Conservation (phyloP, 2,113 vertebrate genomes). For the Macrotus californicus region DNA sequence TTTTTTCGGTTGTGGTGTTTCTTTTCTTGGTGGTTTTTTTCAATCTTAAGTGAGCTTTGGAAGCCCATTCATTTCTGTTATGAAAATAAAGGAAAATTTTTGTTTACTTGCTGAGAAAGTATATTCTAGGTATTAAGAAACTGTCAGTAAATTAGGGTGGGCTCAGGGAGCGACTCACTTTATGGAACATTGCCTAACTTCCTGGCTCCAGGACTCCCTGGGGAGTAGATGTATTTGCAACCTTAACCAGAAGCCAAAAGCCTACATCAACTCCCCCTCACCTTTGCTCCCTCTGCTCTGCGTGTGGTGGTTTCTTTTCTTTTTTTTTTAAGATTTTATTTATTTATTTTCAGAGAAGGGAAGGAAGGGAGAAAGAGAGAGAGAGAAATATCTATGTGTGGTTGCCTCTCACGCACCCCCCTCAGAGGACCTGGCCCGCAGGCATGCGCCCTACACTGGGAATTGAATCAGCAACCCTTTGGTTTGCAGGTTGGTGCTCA, state of each 20-base stretch:
- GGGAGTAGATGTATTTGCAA: not conserved
- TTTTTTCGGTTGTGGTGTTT: not conserved
- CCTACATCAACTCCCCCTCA: not conserved
- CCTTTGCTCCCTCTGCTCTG: not conserved
- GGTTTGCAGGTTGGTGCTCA: too few relatives aligned
- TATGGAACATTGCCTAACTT: not conserved
- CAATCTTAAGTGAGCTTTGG: not conserved
- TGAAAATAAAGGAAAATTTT: not conserved
- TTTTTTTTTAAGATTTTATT: too few relatives aligned
- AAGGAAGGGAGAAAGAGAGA: too few relatives aligned
- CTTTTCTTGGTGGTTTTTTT: not conserved
- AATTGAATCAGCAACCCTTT: too few relatives aligned
- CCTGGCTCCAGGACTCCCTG: not conserved
- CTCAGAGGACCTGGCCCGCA: too few relatives aligned
- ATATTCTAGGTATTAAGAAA: not conserved
- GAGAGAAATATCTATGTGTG: too few relatives aligned
- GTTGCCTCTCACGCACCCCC: too few relatives aligned
- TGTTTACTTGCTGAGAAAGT: not conserved
- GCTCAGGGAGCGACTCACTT: not conserved
- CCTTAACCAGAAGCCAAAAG: slow-evolving; percentile 3
- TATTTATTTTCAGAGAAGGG: too few relatives aligned
- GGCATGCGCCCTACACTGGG: too few relatives aligned
- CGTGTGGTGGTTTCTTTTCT: not conserved
- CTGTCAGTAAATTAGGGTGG: not conserved
- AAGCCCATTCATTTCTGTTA: not conserved